These are phyloP conservation scores for Dryomyza anilis DNA, from an alignment of 2,888 invertebrate species.

Conservation along the genomic window DNA sequence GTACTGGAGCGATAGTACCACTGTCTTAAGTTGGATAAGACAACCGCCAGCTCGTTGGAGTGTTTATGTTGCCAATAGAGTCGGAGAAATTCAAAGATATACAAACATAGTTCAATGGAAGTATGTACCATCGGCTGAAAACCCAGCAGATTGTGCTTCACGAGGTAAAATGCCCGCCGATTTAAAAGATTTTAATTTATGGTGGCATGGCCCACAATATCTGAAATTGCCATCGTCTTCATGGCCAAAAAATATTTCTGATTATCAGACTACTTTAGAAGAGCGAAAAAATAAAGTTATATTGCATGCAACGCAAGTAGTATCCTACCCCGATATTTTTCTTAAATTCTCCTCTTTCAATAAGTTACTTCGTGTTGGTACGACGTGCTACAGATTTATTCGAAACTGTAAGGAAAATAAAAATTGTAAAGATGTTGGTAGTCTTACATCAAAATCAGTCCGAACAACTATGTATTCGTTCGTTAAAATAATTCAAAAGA, in stretches of 20 bases:
- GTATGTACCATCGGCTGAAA: not conserved
- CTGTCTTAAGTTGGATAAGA: constrained; percentile 23
- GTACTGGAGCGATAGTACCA: constrained; percentile 27
- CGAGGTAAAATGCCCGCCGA: constrained; percentile 2
- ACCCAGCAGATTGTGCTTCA: constrained; percentile 4
- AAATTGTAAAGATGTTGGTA: constrained; percentile 33
- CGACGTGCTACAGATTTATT: not conserved
- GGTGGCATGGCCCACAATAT: not conserved
- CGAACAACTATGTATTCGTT: not conserved
- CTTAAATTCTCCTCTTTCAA: not conserved
- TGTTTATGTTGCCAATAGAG: constrained; percentile 17
- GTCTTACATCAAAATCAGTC: constrained; percentile 9
- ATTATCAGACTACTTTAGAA: not conserved
- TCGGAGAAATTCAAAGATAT: constrained; percentile 15
- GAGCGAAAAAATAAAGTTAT: not conserved
- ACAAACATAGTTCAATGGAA: constrained; percentile 1
- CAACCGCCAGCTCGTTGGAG: constrained; percentile 20
- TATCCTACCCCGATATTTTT: not conserved
- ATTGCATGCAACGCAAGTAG: not conserved
- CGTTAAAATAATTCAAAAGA: constrained; percentile 12
- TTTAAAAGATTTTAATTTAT: not conserved
- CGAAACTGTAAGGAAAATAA: not conserved
- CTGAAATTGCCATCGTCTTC: not conserved
- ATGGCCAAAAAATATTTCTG: not conserved
- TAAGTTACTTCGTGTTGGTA: not conserved